Percentiles rank a stretch among this genome's conserved stretches.
phyloP scores from a whole-genome alignment of 2,113 vertebrate species.

The Hyaena hyaena region DNA sequence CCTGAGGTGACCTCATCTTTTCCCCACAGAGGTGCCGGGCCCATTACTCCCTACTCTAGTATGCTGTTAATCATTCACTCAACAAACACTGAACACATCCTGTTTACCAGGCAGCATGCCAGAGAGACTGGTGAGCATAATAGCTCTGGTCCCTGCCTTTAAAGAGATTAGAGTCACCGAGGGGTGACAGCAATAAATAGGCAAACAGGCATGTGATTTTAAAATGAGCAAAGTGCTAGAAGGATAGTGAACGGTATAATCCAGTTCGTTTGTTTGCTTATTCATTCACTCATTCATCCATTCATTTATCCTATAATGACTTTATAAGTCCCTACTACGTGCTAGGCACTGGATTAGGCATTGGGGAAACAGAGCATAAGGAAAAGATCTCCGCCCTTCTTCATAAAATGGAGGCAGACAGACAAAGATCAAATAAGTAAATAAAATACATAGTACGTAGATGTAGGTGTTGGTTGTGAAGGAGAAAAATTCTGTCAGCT shows the following conservation, averaged over 20 bases:
- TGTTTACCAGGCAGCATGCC: background rate
- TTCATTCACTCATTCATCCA: background rate
- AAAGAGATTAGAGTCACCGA: background rate
- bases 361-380: background rate
- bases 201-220: background rate
- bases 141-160: background rate
- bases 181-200: background rate
- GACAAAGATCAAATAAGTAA: background rate
- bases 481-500: background rate
- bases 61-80: background rate
- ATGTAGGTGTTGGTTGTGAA: background rate
- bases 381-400: background rate
- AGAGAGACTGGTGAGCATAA: background rate
- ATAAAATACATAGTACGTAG: background rate
- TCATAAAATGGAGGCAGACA: background rate
- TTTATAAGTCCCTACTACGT: background rate
- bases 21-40: background rate
- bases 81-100: background rate
- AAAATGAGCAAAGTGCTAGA: background rate
- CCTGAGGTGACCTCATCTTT: accelerated
- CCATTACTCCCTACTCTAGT: background rate
- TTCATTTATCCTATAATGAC: background rate
- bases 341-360: background rate
- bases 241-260: background rate
- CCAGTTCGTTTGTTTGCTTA: background rate